A percentile compares a stretch with the other conserved stretches of the same genome.
These are phyloP conservation scores for Tauraco hartlaubi DNA, from an alignment of 2,797 vertebrate genomes.

Conservation along the genomic window DNA sequence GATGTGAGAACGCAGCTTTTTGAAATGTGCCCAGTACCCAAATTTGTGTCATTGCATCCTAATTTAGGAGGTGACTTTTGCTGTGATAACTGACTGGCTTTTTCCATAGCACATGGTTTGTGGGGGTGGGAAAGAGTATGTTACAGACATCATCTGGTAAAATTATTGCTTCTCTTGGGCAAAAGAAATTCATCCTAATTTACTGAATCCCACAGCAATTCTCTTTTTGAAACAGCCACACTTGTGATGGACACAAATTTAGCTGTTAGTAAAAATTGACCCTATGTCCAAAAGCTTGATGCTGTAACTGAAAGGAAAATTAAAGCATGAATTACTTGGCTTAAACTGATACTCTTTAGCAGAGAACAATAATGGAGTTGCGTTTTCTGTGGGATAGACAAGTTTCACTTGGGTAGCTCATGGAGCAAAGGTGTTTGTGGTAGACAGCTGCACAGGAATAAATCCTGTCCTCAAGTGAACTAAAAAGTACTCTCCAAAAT, in stretches of 20 bases:
- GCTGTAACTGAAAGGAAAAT: not conserved
- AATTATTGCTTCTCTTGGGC: constrained; percentile 19
- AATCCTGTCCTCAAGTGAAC: not conserved
- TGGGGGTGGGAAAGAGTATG: not conserved
- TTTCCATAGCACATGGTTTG: constrained; percentile 3
- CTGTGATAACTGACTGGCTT: not conserved
- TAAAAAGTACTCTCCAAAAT: not conserved
- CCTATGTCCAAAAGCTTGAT: not conserved
- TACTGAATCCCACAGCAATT: constrained; percentile 17
- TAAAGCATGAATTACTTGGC: not conserved
- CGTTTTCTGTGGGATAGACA: not conserved
- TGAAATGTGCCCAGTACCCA: not conserved
- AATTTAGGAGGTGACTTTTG: not conserved
- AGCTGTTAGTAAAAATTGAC: constrained; percentile 12
- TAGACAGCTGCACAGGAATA: not conserved
- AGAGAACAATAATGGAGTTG: not conserved
- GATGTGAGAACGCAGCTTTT: not conserved
- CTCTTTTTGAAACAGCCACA: not conserved
- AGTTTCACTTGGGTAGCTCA: not conserved
- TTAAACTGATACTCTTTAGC: not conserved
- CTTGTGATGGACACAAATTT: not conserved
- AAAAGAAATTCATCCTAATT: constrained; percentile 6
- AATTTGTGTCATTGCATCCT: not conserved
- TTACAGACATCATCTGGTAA: not conserved
- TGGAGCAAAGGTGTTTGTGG: not conserved